Conservation (phyloP, 2,797 vertebrate species). For the Phataginus tricuspis region DNA sequence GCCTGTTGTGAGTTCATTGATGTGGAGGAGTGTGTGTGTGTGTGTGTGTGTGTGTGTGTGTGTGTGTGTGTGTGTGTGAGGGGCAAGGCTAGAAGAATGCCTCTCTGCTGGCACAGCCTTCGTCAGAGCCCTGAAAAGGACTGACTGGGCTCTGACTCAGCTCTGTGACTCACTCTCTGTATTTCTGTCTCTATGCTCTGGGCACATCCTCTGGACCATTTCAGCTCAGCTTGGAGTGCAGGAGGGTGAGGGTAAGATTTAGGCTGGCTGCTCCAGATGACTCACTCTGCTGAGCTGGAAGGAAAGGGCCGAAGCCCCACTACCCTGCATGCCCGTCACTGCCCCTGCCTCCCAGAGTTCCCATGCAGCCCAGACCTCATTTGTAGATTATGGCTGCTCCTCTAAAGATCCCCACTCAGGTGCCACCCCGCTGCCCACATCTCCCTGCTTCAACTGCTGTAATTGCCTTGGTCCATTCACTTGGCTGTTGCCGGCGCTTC, state of each 20-base stretch:
- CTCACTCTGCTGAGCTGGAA: constrained; percentile 67
- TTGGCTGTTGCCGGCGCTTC: not conserved
- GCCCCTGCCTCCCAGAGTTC: not conserved
- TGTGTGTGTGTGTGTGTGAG: not conserved
- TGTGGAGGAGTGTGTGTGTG: not conserved
- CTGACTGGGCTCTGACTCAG: constrained; percentile 80
- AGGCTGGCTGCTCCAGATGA: constrained; percentile 52
- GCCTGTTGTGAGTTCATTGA: not conserved
- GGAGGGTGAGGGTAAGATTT: constrained; percentile 59
- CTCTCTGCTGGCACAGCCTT: constrained; percentile 5
- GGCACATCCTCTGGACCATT: constrained; percentile 59
- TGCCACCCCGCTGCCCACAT: not conserved
- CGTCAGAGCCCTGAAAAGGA: constrained; percentile 67
- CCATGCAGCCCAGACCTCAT: not conserved
- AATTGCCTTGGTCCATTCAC: not conserved
- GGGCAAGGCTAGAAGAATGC: constrained; percentile 29
- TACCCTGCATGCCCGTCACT: not conserved
- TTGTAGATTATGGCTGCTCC: not conserved
- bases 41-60: not conserved
- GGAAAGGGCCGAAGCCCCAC: not conserved
- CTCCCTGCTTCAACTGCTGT: not conserved
- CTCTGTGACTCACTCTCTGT: constrained; percentile 65
- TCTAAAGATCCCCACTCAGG: not conserved
- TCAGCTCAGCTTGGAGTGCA: constrained; percentile 46
- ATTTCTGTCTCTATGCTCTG: constrained; percentile 1